A percentile compares a stretch with the other conserved stretches of the same genome.
These are phyloP conservation scores for Oryzias woworae DNA, from an alignment of 2,113 vertebrate species.

Conservation along the genomic window DNA sequence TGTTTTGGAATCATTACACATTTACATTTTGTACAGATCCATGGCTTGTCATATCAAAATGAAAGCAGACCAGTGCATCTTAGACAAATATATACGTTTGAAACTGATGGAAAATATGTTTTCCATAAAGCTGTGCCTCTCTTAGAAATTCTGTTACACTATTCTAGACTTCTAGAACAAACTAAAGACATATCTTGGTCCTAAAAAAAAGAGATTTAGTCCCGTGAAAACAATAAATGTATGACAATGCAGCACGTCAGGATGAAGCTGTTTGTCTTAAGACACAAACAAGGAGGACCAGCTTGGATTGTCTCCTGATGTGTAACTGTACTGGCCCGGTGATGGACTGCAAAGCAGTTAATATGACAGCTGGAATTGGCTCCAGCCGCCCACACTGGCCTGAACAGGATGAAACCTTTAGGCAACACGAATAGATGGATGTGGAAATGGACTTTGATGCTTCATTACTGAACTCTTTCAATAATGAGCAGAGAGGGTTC, in stretches of 20 bases:
- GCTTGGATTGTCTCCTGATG: too few species aligned
- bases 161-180: background rate
- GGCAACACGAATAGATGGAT: too few species aligned
- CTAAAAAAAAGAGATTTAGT: background rate
- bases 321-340: too few species aligned
- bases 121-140: background rate
- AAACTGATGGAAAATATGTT: constrained; percentile 9
- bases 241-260: too few species aligned
- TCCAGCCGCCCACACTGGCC: too few species aligned
- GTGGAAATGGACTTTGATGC: too few species aligned
- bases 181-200: constrained; percentile 11
- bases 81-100: constrained; percentile 56
- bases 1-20: constrained; percentile 40
- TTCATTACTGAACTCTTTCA: too few species aligned
- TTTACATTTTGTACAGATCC: constrained; percentile 54
- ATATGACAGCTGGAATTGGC: too few species aligned
- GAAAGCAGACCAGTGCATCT: constrained; percentile 68
- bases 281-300: too few species aligned
- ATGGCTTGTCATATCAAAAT: constrained; percentile 52
- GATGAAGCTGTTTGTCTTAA: too few species aligned
- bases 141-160: background rate
- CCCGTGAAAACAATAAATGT: background rate
- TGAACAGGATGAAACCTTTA: too few species aligned
- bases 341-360: too few species aligned
- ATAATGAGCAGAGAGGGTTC: background rate